Base-by-base conservation (phyloP, 2,797 vertebrate species). In the Argya squamiceps region DNA sequence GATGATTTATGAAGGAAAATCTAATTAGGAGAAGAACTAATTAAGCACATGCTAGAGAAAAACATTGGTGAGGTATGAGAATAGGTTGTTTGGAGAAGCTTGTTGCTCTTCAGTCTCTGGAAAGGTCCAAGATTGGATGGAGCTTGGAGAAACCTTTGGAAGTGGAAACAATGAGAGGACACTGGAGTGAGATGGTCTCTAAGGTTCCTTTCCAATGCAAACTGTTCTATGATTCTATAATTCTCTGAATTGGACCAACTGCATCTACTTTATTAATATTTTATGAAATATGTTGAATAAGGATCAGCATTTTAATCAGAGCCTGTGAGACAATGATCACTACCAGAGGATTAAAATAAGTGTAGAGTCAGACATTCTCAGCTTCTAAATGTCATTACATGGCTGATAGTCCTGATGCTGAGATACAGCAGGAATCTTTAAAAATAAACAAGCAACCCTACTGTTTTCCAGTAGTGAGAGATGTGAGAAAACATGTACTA, bases 31-130 rank as follows among this genome's bases (percentile, higher is more conserved):
- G 15, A 62, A 52, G 7, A 53, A 16, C 2, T 62, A 68, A 65
- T 21, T 30, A 64, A 58, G 8, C 10, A 62, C 4, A 23, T 39
- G 1, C 1, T 23, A 65, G 34, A 53, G 41, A 27, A 89, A 84
- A 65, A 13, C 2, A 6, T 49, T 46, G 10, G 5, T 44, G 50
- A 44, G 24, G 12, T 10, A 26, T 0, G 0, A 20, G n/a, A 56
- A 22, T 4, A 34, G 24, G 12, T 15, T 50, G 4, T 39, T 63
- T n/a, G 22, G 56, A 56, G 29, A 69, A 50, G 3, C 0, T 37
- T 36, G 13, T 56, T 9, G 8, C 10, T 76, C 4, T 7, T 16
- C 14, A 17, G 0, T 15, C 14, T 27, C 43, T 82, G 43, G 32
- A 69, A 50, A 8, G 9, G 8, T 18, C 43, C 19, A 37, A 13